Conservation (phyloP, 2,797 vertebrate genomes). For the Gila robusta region DNA sequence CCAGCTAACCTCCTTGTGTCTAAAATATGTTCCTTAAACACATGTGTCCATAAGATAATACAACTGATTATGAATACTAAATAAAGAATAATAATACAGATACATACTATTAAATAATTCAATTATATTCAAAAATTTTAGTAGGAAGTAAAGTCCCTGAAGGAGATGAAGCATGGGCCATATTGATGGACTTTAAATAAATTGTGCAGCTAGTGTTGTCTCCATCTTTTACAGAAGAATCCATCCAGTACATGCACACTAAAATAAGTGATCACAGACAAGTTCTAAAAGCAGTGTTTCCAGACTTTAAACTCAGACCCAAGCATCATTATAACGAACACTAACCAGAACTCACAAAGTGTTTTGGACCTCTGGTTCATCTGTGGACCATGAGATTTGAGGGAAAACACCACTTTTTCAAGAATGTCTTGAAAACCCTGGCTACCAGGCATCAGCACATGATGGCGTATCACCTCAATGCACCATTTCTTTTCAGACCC, state of each 20-base stretch:
- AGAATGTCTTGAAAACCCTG: constrained; percentile 25
- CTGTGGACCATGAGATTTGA: constrained; percentile 55
- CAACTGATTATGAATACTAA: too few relatives aligned
- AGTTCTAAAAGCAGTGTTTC: constrained; percentile 24
- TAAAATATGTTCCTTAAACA: too few relatives aligned
- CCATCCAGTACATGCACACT: constrained; percentile 53
- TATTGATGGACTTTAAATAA: constrained; percentile 60
- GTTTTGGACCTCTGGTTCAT: constrained; percentile 53
- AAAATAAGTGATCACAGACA: constrained; percentile 57
- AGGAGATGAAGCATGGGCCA: neutral
- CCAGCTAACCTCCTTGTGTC: too few relatives aligned
- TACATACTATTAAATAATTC: too few relatives aligned
- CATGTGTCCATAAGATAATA: too few relatives aligned
- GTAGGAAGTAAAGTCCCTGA: constrained; percentile 55
- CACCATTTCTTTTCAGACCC: constrained; percentile 46
- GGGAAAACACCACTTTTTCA: constrained; percentile 52
- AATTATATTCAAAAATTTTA: too few relatives aligned
- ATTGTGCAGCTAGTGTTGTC: constrained; percentile 54
- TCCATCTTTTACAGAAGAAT: constrained; percentile 53
- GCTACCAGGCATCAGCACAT: constrained; percentile 50
- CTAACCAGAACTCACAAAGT: constrained; percentile 27
- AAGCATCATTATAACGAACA: constrained; percentile 54
- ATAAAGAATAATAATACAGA: too few relatives aligned
- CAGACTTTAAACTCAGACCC: neutral
- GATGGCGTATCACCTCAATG: constrained; percentile 33